Evolutionary conservation across 2,797 vertebrate species (phyloP).

Genomic region (Melanotaenia nigrans): DNA sequence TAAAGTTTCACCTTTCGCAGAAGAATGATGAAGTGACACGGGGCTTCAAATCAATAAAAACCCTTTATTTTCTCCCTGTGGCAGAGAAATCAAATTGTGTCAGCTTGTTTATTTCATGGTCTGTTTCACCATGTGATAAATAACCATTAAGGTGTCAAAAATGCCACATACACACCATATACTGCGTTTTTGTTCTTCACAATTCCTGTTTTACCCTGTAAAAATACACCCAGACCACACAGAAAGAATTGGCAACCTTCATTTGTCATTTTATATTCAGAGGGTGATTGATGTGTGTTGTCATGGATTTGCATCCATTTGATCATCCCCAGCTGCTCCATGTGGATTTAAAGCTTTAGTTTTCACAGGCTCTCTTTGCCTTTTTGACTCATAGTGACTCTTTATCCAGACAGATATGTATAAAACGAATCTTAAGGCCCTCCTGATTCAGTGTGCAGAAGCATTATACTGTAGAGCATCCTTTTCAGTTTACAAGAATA

Average conservation of each 20-base stretch:
- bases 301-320: conserved; percentile 9
- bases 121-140: conserved; percentile 1
- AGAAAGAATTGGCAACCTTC: conserved; percentile 20
- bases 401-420: conserved; percentile 3
- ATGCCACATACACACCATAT: background rate
- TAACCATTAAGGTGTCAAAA: background rate
- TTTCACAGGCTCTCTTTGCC: background rate
- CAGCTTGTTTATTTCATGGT: conserved; percentile 3
- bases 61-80: background rate
- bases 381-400: background rate
- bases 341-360: conserved; percentile 15
- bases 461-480: background rate
- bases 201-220: background rate
- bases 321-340: conserved; percentile 19
- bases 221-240: conserved; percentile 1
- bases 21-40: conserved; percentile 7
- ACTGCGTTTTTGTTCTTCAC: background rate
- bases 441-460: background rate
- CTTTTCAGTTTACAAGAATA: background rate
- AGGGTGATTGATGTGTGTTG: conserved; percentile 6
- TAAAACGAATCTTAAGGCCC: background rate
- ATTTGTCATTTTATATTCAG: conserved; percentile 7
- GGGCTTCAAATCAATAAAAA: conserved; percentile 32
- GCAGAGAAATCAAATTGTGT: conserved; percentile 13
- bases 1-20: background rate